Evolutionary conservation across 2,797 vertebrate species (phyloP).

Genomic region (Ambastaia sidthimunki): DNA sequence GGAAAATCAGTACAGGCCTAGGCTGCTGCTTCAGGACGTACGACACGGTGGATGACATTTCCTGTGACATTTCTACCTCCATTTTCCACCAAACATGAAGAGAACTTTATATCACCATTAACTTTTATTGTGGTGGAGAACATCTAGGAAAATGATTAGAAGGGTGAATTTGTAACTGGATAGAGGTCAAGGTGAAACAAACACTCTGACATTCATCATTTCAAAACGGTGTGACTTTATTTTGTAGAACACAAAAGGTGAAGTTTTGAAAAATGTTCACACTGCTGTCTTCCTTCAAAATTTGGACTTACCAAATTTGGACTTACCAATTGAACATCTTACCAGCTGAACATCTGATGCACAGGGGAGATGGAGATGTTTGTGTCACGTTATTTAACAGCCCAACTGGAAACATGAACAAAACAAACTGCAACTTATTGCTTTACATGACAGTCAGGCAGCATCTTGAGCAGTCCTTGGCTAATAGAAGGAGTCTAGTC

Average conservation of each 20-base stretch:
- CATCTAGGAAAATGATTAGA: conserved; percentile 20
- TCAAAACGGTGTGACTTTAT: no score
- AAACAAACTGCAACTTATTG: background rate
- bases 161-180: conserved; percentile 7
- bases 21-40: conserved; percentile 12
- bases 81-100: conserved; percentile 18
- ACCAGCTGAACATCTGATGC: no score
- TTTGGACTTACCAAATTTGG: no score
- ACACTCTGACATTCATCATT: background rate
- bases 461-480: no score
- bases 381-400: no score
- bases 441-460: no score
- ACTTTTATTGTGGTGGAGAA: conserved; percentile 38
- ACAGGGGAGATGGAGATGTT: no score
- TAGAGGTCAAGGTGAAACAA: background rate
- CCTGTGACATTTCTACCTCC: conserved; percentile 45
- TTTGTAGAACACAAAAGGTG: no score
- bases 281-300: background rate
- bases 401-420: no score
- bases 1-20: background rate
- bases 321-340: no score
- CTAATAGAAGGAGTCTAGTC: no score
- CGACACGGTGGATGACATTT: conserved; percentile 54
- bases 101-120: conserved; percentile 15
- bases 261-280: background rate